phyloP scores from a whole-genome alignment of 2,797 vertebrate genomes.

The Synanceia verrucosa region DNA sequence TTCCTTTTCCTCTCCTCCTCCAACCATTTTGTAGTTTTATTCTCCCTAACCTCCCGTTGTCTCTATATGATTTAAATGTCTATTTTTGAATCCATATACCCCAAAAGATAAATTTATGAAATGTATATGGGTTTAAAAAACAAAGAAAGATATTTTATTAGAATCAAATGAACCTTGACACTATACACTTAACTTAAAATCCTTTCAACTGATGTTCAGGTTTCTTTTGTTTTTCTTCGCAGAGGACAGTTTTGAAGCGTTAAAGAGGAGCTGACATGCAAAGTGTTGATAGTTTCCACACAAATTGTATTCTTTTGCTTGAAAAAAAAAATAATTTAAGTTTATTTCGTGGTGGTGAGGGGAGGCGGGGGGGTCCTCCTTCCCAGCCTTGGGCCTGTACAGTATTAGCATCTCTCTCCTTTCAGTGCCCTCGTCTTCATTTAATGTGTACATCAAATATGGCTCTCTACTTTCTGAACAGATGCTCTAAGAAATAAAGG shows the following conservation, averaged over 20 bases:
- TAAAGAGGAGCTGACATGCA: conserved; percentile 75
- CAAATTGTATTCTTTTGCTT: conserved; percentile 82
- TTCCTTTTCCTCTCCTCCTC: conserved; percentile 52
- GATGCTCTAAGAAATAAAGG: conserved; percentile 69
- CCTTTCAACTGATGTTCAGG: conserved; percentile 87
- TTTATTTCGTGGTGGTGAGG: conserved; percentile 57
- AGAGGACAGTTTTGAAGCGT: conserved; percentile 73
- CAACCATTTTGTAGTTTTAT: conserved; percentile 76
- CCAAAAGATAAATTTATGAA: conserved; percentile 83
- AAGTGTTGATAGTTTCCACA: conserved; percentile 88
- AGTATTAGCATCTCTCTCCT: conserved; percentile 65
- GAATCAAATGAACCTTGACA: conserved; percentile 81
- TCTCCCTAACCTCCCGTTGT: conserved; percentile 43
- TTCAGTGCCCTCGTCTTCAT: conserved; percentile 67
- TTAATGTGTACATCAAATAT: conserved; percentile 72
- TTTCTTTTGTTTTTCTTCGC: conserved; percentile 68
- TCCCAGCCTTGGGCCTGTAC: conserved; percentile 68
- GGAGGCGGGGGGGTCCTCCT: conserved; percentile 59
- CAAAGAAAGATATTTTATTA: conserved; percentile 85
- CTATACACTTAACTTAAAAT: conserved; percentile 91
- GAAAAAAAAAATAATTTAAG: conserved; percentile 71
- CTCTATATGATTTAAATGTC: conserved; percentile 79
- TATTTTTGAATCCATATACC: conserved; percentile 82
- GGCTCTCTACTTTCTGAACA: conserved; percentile 67
- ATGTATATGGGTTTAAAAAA: conserved; percentile 87